Conservation (phyloP, 2,797 vertebrate genomes). For the Fringilla coelebs region DNA sequence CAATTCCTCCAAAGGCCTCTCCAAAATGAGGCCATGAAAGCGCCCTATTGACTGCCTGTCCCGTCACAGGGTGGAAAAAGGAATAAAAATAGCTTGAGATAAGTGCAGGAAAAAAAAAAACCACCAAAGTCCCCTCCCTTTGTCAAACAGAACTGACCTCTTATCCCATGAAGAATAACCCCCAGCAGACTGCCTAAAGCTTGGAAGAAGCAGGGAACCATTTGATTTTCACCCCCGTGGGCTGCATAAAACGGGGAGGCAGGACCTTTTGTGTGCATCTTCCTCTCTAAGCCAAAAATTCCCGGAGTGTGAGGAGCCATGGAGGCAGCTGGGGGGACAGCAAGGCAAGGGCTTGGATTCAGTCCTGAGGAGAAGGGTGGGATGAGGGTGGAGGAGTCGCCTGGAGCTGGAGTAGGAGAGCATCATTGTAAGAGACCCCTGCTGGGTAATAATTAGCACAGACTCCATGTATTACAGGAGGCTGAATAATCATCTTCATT, state of each 20-base stretch:
- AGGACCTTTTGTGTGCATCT: not conserved
- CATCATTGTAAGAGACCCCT: not conserved
- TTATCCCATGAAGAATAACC: not conserved
- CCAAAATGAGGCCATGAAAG: slow-evolving; percentile 17
- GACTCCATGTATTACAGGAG: not conserved
- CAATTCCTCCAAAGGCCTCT: not conserved
- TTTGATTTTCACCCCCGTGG: slow-evolving; percentile 14
- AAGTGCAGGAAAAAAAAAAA: not conserved
- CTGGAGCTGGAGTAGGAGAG: not conserved
- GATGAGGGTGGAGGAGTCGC: not conserved
- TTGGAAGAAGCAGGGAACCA: not conserved
- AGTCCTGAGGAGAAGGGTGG: not conserved
- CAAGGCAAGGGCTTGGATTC: fast-evolving
- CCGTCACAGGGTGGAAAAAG: not conserved
- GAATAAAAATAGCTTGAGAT: slow-evolving; percentile 16
- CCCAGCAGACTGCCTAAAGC: not conserved
- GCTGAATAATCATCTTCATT: not conserved
- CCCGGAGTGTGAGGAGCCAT: fast-evolving
- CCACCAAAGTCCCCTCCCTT: not conserved
- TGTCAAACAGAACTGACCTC: slow-evolving; percentile 21
- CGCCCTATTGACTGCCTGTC: slow-evolving; percentile 23
- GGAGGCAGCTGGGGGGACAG: fast-evolving
- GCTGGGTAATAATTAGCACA: not conserved
- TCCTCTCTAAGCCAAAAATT: not conserved
- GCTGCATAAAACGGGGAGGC: not conserved